Evolutionary conservation across 2,797 vertebrate genomes (phyloP).

Genomic region (Myripristis jacobus): DNA sequence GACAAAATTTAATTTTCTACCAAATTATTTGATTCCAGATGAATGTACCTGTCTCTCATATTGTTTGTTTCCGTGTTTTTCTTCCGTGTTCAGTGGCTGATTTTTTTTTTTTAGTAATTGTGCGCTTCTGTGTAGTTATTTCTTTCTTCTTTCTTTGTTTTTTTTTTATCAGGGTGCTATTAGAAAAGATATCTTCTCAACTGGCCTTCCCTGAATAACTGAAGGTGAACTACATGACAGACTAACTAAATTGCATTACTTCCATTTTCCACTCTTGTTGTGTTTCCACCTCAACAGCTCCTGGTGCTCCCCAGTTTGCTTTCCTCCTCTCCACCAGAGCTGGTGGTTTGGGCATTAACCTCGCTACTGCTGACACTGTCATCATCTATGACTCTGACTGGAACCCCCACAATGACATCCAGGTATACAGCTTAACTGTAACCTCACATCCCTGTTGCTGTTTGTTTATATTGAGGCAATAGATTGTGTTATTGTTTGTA

Average conservation of each 20-base stretch:
- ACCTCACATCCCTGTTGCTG: neutral
- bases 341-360: slow-evolving; percentile 97
- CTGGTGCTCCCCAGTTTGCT: slow-evolving; percentile 97
- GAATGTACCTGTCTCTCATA: too few species aligned
- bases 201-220: too few species aligned
- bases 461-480: slow-evolving; percentile 4
- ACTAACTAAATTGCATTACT: slow-evolving; percentile 15
- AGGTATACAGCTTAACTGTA: slow-evolving; percentile 81
- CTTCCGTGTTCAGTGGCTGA: too few species aligned
- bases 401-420: slow-evolving; percentile 99
- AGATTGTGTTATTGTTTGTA: neutral
- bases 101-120: too few species aligned
- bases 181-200: too few species aligned
- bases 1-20: too few species aligned
- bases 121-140: too few species aligned
- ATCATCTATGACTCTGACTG: slow-evolving; percentile 99
- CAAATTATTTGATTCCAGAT: too few species aligned
- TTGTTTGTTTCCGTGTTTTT: too few species aligned
- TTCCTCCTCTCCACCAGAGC: slow-evolving; percentile 98
- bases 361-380: slow-evolving; percentile 98
- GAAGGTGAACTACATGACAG: too few species aligned
- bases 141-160: too few species aligned
- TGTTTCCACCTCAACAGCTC: slow-evolving; percentile 82
- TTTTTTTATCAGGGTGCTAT: too few species aligned
- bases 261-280: slow-evolving; percentile 2